Evolutionary conservation across 2,113 vertebrate species (phyloP).

Genomic region (Erpornis zantholeuca): DNA sequence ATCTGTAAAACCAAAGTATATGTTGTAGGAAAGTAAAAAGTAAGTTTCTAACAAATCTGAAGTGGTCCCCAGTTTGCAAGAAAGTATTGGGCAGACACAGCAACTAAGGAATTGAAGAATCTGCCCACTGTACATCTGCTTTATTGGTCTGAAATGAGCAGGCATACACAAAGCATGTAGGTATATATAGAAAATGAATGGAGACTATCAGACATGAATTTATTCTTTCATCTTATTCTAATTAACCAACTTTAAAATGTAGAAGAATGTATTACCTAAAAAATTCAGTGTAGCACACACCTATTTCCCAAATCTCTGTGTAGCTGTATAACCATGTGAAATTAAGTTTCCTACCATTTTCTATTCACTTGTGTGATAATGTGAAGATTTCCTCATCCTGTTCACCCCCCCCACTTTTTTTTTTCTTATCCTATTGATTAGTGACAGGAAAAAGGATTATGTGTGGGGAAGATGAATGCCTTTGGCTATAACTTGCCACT

Average conservation of each 20-base stretch:
- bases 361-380: not conserved
- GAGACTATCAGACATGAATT: not conserved
- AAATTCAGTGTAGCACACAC: not conserved
- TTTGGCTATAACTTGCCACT: not conserved
- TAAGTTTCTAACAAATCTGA: not conserved
- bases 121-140: not conserved
- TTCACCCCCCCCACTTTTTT: too few relatives aligned
- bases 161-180: not conserved
- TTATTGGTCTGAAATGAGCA: not conserved
- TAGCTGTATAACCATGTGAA: not conserved
- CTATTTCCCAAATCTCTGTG: not conserved
- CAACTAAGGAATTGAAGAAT: not conserved
- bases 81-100: not conserved
- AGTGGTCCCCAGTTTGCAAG: not conserved
- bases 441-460: not conserved
- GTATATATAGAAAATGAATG: not conserved
- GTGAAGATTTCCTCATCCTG: not conserved
- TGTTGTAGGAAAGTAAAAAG: not conserved
- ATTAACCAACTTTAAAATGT: not conserved
- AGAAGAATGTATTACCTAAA: not conserved
- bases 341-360: not conserved
- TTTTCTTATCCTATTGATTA: not conserved
- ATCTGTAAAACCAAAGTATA: not conserved
- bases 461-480: not conserved
- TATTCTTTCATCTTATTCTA: not conserved